Evolutionary conservation across 2,888 invertebrate genomes (phyloP).

Genomic region (Rotaria magnacalcarata): DNA sequence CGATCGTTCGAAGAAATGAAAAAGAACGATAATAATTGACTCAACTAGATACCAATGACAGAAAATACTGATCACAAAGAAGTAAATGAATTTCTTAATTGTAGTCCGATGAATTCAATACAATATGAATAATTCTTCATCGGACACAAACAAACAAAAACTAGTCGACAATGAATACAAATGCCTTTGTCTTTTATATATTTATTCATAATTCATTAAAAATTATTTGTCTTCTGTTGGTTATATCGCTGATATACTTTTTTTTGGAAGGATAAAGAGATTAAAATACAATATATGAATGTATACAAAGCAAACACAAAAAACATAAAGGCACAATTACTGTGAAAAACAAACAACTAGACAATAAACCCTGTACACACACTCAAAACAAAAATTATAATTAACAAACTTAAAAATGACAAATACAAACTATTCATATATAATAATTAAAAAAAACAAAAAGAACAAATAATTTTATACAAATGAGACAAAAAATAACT

Average conservation of each 20-base stretch:
- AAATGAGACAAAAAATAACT: neutral
- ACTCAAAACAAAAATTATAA: neutral
- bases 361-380: neutral
- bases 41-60: too few relatives aligned
- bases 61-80: too few relatives aligned
- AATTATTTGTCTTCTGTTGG: neutral
- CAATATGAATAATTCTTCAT: too few relatives aligned
- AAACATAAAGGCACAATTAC: constrained; percentile 23
- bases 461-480: neutral
- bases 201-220: neutral
- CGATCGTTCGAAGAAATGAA: too few relatives aligned
- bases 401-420: too few relatives aligned
- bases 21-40: too few relatives aligned
- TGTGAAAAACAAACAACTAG: neutral
- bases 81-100: too few relatives aligned
- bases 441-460: neutral
- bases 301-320: neutral
- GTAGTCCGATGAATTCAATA: too few relatives aligned
- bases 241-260: constrained; percentile 5
- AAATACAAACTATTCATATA: neutral
- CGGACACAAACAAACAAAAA: neutral
- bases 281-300: neutral
- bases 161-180: neutral
- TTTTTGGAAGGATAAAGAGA: neutral
- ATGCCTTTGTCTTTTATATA: neutral